These are phyloP conservation scores for Mandrillus leucophaeus DNA, from an alignment of 2,113 vertebrate species.

Conservation along the genomic window DNA sequence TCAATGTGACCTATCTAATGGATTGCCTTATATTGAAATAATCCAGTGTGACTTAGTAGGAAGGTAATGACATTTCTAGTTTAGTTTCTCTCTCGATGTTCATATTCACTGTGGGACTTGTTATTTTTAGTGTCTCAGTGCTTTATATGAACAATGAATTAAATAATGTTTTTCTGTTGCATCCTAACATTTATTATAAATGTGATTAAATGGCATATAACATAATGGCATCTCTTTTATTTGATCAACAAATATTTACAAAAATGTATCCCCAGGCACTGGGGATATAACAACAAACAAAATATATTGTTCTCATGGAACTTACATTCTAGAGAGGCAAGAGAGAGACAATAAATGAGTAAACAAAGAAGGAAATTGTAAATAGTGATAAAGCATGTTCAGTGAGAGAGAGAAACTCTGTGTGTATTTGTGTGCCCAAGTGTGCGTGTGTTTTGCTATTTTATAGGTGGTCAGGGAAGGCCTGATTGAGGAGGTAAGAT, in stretches of 20 bases:
- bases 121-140: constrained; percentile 9
- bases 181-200: neutral
- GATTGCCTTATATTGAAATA: neutral
- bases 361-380: neutral
- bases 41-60: neutral
- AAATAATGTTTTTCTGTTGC: constrained; percentile 4
- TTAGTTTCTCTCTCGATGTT: neutral
- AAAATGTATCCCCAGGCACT: neutral
- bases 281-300: neutral
- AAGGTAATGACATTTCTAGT: neutral
- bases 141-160: constrained; percentile 32
- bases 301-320: neutral
- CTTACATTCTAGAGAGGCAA: neutral
- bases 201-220: neutral
- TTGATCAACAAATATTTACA: neutral
- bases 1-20: neutral
- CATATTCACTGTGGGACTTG: neutral
- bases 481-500: neutral
- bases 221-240: neutral
- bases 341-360: neutral
- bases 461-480: neutral
- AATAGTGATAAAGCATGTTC: neutral
- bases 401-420: neutral
- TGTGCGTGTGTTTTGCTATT: neutral
- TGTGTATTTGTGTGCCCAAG: neutral